A percentile compares a stretch with the other conserved stretches of the same genome.
Evolutionary conservation across 2,888 invertebrate genomes (phyloP).

Genomic region (Cecidostiba fungosa): DNA sequence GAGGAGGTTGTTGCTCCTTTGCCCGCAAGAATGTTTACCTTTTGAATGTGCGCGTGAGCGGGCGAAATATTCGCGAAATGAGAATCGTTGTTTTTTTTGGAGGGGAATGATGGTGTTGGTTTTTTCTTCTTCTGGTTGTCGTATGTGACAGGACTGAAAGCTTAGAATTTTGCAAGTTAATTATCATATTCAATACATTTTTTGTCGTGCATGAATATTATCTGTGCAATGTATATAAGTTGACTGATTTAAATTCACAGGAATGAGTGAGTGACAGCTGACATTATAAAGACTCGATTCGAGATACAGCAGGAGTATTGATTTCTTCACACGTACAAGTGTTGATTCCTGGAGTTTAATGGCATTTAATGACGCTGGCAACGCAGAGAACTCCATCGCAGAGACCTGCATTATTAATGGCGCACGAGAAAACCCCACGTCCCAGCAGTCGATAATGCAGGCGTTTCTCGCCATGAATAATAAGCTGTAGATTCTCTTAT

Average conservation of each 20-base stretch:
- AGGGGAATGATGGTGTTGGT: too few relatives aligned
- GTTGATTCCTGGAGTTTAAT: conserved; percentile 3
- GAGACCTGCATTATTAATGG: neutral
- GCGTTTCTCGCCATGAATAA: too few relatives aligned
- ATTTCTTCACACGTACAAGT: conserved; percentile 24
- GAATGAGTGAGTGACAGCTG: neutral
- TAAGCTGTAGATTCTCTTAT: neutral
- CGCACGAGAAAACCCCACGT: neutral
- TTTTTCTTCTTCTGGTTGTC: neutral
- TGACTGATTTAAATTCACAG: neutral
- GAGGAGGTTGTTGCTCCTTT: conserved; percentile 54
- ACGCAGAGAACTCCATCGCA: neutral
- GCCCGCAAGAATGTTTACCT: conserved; percentile 34
- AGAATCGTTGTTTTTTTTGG: neutral
- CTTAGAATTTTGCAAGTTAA: neutral
- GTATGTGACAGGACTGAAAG: neutral
- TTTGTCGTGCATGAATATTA: neutral
- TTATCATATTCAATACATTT: neutral
- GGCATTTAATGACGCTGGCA: neutral
- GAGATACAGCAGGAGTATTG: conserved; percentile 35
- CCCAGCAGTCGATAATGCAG: conserved; percentile 36
- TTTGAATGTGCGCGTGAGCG: neutral
- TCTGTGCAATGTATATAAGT: neutral
- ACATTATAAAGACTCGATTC: neutral
- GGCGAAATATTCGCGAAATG: neutral